Percentiles rank a stretch among this genome's conserved stretches.
These are phyloP conservation scores for Distichodus sexfasciatus DNA, from an alignment of 2,797 vertebrate species.

Conservation along the genomic window DNA sequence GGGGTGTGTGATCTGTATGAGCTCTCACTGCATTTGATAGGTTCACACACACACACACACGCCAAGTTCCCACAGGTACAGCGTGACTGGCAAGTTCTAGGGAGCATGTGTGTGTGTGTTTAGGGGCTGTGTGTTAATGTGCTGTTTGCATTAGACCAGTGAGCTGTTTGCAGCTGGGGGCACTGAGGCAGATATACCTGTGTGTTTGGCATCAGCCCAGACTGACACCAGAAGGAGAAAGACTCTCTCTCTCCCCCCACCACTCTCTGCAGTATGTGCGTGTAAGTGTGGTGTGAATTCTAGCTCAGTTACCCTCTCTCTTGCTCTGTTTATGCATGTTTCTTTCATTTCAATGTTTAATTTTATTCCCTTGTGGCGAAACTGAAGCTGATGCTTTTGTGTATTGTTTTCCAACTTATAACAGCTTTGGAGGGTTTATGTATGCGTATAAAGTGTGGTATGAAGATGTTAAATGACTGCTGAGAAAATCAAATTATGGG, in stretches of 20 bases:
- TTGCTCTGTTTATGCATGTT: no score
- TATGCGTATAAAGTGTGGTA: no score
- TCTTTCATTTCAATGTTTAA: no score
- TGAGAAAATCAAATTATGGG: no score
- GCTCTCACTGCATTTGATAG: constrained; percentile 2
- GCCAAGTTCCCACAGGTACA: constrained; percentile 46
- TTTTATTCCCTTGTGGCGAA: no score
- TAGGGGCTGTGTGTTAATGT: constrained; percentile 47
- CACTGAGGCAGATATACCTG: constrained; percentile 47
- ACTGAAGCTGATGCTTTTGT: no score
- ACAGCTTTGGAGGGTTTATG: no score
- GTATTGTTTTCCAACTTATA: no score
- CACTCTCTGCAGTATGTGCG: constrained; percentile 1
- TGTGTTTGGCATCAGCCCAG: constrained; percentile 61
- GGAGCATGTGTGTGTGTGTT: constrained; percentile 40
- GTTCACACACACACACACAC: constrained; percentile 19
- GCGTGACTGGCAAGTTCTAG: constrained; percentile 47
- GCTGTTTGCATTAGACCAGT: constrained; percentile 59
- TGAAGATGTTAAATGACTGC: no score
- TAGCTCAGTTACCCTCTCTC: no score
- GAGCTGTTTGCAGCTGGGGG: constrained; percentile 59
- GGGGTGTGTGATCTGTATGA: constrained; percentile 8
- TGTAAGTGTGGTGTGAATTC: constrained; percentile 34
- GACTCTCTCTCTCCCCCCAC: constrained; percentile 28
- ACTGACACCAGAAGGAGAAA: constrained; percentile 61